These are phyloP conservation scores for Dissostichus mawsoni DNA, from an alignment of 2,113 vertebrate species.

Conservation along the genomic window DNA sequence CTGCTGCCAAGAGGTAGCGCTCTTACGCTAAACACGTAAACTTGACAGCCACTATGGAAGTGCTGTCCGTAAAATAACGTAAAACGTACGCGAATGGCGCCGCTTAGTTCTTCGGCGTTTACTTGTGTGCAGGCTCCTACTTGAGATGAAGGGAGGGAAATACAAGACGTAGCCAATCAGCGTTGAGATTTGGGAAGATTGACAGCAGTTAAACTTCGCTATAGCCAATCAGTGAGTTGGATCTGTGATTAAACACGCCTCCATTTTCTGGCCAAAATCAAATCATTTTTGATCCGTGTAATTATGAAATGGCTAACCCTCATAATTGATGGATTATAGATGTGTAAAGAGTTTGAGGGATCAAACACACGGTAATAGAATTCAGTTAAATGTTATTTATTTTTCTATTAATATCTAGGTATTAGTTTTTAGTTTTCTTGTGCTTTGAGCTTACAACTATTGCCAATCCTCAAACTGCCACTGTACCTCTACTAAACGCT, in stretches of 20 bases:
- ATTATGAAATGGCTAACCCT: background rate
- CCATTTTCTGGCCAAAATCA: background rate
- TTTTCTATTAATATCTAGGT: background rate
- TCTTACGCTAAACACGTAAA: slow-evolving; percentile 44
- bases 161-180: slow-evolving; percentile 72
- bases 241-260: background rate
- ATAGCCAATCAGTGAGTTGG: slow-evolving; percentile 55
- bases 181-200: slow-evolving; percentile 37
- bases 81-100: slow-evolving; percentile 74
- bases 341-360: background rate
- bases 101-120: slow-evolving; percentile 25
- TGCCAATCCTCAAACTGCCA: too few relatives aligned
- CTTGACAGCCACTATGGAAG: too few relatives aligned
- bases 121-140: background rate
- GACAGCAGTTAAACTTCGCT: slow-evolving; percentile 3
- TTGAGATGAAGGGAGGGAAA: background rate
- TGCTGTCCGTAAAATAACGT: slow-evolving; percentile 48
- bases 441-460: too few relatives aligned
- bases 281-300: background rate
- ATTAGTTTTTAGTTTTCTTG: too few relatives aligned
- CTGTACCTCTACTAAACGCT: too few relatives aligned
- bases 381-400: background rate
- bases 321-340: background rate
- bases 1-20: slow-evolving; percentile 74
- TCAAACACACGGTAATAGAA: background rate